These are phyloP conservation scores for Mylabris phalerata DNA, from an alignment of 1,140 invertebrate species.

Conservation along the genomic window DNA sequence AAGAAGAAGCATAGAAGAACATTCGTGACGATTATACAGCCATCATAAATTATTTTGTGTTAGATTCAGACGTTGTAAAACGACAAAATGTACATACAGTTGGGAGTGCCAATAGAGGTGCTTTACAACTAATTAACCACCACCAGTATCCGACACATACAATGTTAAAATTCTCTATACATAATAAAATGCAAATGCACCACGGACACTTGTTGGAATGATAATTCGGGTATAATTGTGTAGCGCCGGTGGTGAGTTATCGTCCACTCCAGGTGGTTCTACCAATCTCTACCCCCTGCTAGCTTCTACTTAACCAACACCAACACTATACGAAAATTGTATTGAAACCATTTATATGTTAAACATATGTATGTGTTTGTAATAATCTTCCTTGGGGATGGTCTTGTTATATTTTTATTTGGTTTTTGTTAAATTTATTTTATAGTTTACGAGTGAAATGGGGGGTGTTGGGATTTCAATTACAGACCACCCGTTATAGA, in stretches of 20 bases:
- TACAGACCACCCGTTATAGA: too few relatives aligned
- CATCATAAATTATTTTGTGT: slow-evolving; percentile 5
- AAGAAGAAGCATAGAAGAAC: background rate
- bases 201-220: slow-evolving; percentile 26
- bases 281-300: slow-evolving; percentile 2
- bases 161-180: background rate
- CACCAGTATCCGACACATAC: slow-evolving; percentile 1
- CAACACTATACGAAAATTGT: too few relatives aligned
- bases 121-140: slow-evolving; percentile 22
- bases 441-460: too few relatives aligned
- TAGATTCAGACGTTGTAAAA: slow-evolving; percentile 2
- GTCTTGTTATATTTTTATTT: too few relatives aligned
- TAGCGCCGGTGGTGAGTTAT: slow-evolving; percentile 26
- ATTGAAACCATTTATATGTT: too few relatives aligned
- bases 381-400: too few relatives aligned
- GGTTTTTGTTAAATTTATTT: too few relatives aligned
- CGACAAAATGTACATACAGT: background rate
- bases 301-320: slow-evolving; percentile 4
- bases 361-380: too few relatives aligned
- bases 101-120: slow-evolving; percentile 9
- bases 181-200: slow-evolving; percentile 25
- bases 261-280: slow-evolving; percentile 21
- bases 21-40: background rate
- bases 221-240: slow-evolving; percentile 31
- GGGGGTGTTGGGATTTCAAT: too few relatives aligned